phyloP scores from a whole-genome alignment of 1,140 invertebrate species.

The Ooceraea biroi region DNA sequence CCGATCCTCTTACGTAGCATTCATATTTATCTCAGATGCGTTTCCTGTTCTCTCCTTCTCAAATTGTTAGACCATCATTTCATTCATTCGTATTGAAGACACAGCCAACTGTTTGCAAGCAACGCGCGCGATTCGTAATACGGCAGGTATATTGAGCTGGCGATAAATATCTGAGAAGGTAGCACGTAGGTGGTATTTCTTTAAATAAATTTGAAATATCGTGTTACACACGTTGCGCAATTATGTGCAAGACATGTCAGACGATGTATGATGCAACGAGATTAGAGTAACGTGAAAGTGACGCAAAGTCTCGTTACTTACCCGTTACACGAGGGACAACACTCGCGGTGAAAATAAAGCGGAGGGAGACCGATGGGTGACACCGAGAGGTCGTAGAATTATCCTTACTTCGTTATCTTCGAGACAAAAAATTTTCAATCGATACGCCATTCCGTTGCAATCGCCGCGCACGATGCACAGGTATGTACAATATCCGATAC shows the following conservation, averaged over 20 bases:
- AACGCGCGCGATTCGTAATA: neutral
- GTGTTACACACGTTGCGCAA: constrained; percentile 12
- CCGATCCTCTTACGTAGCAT: constrained; percentile 1
- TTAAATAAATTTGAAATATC: constrained; percentile 19
- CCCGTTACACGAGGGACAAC: neutral
- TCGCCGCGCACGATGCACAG: constrained; percentile 26
- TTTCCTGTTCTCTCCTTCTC: neutral
- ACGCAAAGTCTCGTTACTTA: constrained; percentile 19
- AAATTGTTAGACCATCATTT: neutral
- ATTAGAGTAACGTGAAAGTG: constrained; percentile 34
- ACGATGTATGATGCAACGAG: neutral
- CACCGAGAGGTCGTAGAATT: constrained; percentile 13
- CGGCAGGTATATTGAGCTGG: neutral
- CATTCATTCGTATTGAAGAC: neutral
- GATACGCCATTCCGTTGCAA: constrained; percentile 26
- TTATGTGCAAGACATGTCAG: neutral
- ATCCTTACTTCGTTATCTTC: constrained; percentile 15
- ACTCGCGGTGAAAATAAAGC: constrained; percentile 13
- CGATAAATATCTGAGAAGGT: neutral
- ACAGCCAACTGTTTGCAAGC: neutral
- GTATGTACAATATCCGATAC: constrained; percentile 35
- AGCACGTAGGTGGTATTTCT: neutral
- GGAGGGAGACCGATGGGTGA: constrained; percentile 12
- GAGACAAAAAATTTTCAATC: constrained; percentile 14
- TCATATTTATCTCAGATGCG: constrained; percentile 13